Percentiles rank a stretch among this genome's conserved stretches.
phyloP scores from a whole-genome alignment of 1,140 invertebrate species.

The Sesamia nonagrioides region DNA sequence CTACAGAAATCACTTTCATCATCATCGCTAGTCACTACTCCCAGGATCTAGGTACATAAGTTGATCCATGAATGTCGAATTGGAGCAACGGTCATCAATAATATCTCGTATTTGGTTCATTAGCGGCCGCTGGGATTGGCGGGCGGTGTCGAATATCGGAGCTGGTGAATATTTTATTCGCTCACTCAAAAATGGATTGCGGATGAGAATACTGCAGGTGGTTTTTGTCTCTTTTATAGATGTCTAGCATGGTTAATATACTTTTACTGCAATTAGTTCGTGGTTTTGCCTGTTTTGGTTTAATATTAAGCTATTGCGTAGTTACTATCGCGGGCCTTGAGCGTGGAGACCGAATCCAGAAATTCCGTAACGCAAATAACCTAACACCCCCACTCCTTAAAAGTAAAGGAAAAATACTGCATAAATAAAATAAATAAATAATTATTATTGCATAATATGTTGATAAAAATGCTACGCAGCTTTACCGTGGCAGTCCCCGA shows the following conservation, averaged over 20 bases:
- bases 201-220: conserved; percentile 4
- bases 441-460: no score
- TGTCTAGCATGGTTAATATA: no score
- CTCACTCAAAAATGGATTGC: conserved; percentile 17
- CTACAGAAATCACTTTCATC: background rate
- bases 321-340: no score
- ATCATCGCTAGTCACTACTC: background rate
- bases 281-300: no score
- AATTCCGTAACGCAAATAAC: no score
- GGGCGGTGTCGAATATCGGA: conserved; percentile 8
- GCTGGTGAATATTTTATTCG: conserved; percentile 14
- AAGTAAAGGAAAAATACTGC: no score
- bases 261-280: background rate
- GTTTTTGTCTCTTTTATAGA: background rate
- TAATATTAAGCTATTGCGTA: no score
- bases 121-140: conserved; percentile 9
- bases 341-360: no score
- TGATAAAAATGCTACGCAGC: no score
- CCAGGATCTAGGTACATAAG: background rate
- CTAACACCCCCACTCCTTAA: no score
- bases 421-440: no score
- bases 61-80: conserved; percentile 28
- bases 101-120: conserved; percentile 16
- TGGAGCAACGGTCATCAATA: conserved; percentile 9
- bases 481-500: no score